These are phyloP conservation scores for Valencia hispanica DNA, from an alignment of 2,797 vertebrate species.

Conservation along the genomic window DNA sequence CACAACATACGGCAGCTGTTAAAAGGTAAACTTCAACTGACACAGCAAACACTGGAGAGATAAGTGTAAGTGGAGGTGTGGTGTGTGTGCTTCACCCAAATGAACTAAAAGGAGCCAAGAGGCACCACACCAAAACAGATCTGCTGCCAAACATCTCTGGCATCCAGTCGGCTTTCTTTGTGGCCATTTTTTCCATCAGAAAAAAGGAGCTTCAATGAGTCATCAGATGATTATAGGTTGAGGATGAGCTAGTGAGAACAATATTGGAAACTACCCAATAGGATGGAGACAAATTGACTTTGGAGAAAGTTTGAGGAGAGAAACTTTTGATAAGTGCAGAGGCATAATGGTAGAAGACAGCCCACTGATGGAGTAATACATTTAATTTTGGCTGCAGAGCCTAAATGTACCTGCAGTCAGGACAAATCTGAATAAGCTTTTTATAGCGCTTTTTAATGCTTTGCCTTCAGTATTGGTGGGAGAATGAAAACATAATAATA, in stretches of 20 bases:
- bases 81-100: not conserved
- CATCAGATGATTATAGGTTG: conserved; percentile 23
- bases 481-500: not conserved
- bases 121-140: not conserved
- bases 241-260: conserved; percentile 38
- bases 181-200: conserved; percentile 39
- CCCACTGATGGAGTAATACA: not conserved
- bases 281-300: conserved; percentile 23
- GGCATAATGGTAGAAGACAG: not conserved
- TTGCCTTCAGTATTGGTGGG: not conserved
- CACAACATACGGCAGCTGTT: not conserved
- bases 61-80: conserved; percentile 8
- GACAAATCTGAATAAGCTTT: not conserved
- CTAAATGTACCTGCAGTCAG: conserved; percentile 4
- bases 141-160: conserved; percentile 26
- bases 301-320: conserved; percentile 9
- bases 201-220: conserved; percentile 21
- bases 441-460: not conserved
- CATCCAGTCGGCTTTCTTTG: conserved; percentile 26
- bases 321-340: conserved; percentile 14
- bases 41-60: conserved; percentile 11
- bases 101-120: conserved; percentile 7
- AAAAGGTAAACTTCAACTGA: conserved; percentile 4
- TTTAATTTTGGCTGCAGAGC: not conserved
- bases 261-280: conserved; percentile 23